Conservation (phyloP, 2,797 vertebrate genomes). For the Argyrosomus regius region DNA sequence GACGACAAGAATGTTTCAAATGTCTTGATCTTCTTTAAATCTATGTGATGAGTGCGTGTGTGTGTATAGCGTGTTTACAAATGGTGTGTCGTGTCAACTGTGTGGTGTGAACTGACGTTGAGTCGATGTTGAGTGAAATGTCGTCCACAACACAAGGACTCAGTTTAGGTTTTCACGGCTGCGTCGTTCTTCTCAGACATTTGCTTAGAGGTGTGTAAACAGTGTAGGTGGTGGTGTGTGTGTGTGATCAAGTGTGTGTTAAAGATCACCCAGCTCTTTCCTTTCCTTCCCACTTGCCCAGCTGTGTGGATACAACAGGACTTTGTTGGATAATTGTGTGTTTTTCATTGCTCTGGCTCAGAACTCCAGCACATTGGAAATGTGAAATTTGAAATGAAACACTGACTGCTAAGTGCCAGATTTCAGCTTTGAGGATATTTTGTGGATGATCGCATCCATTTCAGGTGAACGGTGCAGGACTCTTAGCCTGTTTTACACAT, state of each 20-base stretch:
- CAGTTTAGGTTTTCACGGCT: conserved; percentile 53
- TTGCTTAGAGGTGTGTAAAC: conserved; percentile 69
- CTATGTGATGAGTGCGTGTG: conserved; percentile 1
- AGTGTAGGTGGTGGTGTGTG: conserved; percentile 47
- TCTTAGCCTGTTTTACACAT: neutral
- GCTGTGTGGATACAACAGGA: conserved; percentile 63
- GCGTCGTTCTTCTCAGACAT: conserved; percentile 52
- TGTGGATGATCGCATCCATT: neutral
- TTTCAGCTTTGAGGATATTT: neutral
- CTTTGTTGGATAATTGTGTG: conserved; percentile 25
- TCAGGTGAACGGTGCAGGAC: neutral
- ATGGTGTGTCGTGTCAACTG: conserved; percentile 55
- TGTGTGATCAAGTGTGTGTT: conserved; percentile 48
- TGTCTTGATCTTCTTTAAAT: neutral
- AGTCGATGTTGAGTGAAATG: conserved; percentile 60
- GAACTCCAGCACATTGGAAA: neutral
- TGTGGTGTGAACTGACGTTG: conserved; percentile 43
- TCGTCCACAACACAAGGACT: conserved; percentile 45
- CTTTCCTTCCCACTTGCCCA: conserved; percentile 32
- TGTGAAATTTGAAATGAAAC: neutral
- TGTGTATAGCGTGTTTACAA: conserved; percentile 31
- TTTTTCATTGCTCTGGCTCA: conserved; percentile 20
- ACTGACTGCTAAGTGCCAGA: neutral
- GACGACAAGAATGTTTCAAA: neutral
- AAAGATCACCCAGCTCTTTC: conserved; percentile 53